Percentiles rank a stretch among this genome's conserved stretches.
Evolutionary conservation across 2,888 invertebrate genomes (phyloP).

Genomic region (Meteorus cinctellus): DNA sequence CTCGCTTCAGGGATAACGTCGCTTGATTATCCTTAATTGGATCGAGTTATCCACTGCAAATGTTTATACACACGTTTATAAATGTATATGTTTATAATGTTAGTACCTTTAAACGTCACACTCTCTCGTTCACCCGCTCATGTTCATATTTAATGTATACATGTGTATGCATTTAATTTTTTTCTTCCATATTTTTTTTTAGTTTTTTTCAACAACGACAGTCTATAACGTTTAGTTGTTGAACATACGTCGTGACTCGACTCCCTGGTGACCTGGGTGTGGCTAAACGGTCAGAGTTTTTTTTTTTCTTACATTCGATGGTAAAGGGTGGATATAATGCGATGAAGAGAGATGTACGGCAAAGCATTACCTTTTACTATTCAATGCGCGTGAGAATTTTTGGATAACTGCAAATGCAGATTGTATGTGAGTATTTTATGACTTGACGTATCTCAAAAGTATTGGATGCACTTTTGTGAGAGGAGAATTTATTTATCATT

Average conservation of each 20-base stretch:
- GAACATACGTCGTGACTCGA: slow-evolving; percentile 36
- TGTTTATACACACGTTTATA: slow-evolving; percentile 22
- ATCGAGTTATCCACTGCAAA: slow-evolving; percentile 51
- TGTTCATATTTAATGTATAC: slow-evolving; percentile 19
- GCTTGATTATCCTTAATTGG: slow-evolving; percentile 60
- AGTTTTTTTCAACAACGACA: slow-evolving; percentile 13
- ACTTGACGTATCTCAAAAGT: no score
- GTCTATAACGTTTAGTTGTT: slow-evolving; percentile 18
- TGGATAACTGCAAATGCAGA: slow-evolving; percentile 5
- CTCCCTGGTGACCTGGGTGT: slow-evolving; percentile 47
- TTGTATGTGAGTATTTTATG: background rate
- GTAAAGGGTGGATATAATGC: slow-evolving; percentile 24
- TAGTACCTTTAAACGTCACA: slow-evolving; percentile 25
- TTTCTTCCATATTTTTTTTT: background rate
- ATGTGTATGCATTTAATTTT: slow-evolving; percentile 2
- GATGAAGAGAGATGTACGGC: slow-evolving; percentile 5
- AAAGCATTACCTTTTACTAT: slow-evolving; percentile 40
- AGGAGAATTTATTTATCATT: no score
- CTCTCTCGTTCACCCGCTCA: slow-evolving; percentile 20
- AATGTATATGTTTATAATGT: background rate
- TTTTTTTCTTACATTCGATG: slow-evolving; percentile 10
- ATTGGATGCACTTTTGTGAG: no score
- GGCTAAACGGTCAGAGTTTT: slow-evolving; percentile 39
- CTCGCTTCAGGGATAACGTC: slow-evolving; percentile 41
- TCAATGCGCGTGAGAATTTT: slow-evolving; percentile 34